Evolutionary conservation across 2,113 vertebrate genomes (phyloP), one percentile per base, ranked within the genome.

Genomic region (Orthonyx spaldingii): DNA sequence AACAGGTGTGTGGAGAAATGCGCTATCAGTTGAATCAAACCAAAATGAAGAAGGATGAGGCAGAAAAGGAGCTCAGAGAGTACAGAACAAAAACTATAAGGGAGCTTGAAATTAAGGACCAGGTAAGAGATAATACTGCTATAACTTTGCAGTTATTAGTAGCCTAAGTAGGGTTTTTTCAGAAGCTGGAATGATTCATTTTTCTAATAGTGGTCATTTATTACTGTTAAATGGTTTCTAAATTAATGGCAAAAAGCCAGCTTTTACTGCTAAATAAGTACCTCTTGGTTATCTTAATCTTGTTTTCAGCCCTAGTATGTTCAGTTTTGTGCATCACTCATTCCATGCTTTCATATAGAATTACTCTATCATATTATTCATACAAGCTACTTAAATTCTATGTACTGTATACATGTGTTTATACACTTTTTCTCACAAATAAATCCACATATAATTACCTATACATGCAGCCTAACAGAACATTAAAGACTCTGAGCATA

Each of bases 1-100:
- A 97, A 98, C 98, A 99, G 99, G 98, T 99, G 96, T 98, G 98
- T 97, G 98, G 97, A 93, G 99, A 99, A 97, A 98, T 99, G 95
- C 98, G 98, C 69, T 98, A 98, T 96, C 99, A 99, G 93, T 86
- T 99, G 96, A 99, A 98, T 92, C 98, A 99, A 98, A 98, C 97
- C 77, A 97, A 98, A 97, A 97, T 99, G 97, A 98, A 98, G 98
- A 99, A 98, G 95, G 98, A 99, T 83, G 99, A 99, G 97, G 98
- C 98, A 66, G 98, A 99, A 98, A 98, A 98, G 97, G 98, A 98
- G 93, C 98, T 99, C 96, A 98, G 98, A 97, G 98, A 99, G 93
- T 98, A 98, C 96, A 98, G 96, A 91, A 92, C 97, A 97, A 99
- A 98, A 98, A 98, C 97, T 96, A 91, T 97, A 94, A 98, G 98